phyloP scores from a whole-genome alignment of 2,113 vertebrate genomes.

The Pampusana beccarii region DNA sequence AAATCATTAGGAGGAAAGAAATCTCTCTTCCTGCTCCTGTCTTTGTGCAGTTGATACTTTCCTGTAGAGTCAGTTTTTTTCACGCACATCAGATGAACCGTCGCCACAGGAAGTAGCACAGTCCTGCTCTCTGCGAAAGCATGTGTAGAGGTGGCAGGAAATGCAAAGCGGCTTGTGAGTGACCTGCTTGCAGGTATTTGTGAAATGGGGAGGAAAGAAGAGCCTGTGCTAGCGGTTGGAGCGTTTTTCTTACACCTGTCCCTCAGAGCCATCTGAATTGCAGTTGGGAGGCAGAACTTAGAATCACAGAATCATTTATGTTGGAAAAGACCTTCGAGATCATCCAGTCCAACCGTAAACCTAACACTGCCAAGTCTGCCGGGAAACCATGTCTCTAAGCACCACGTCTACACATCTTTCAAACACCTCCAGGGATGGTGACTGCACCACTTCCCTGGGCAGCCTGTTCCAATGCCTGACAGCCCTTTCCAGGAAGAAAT shows the following conservation, averaged over 20 bases:
- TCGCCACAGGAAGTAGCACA: neutral
- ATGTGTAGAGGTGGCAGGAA: neutral
- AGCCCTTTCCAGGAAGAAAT: neutral
- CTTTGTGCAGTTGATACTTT: neutral
- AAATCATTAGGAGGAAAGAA: neutral
- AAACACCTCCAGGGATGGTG: neutral
- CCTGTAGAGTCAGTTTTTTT: neutral
- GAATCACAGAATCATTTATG: neutral
- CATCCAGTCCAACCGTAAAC: fast-evolving
- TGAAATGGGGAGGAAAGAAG: neutral
- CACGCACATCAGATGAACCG: fast-evolving
- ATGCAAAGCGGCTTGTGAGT: fast-evolving
- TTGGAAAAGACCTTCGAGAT: neutral
- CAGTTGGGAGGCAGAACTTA: neutral
- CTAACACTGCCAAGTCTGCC: neutral
- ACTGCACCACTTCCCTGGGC: neutral
- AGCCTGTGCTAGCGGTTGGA: neutral
- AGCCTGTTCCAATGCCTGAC: neutral
- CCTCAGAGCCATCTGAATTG: neutral
- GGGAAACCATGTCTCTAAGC: neutral
- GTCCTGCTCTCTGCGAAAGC: neutral
- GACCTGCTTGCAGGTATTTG: neutral
- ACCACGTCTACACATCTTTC: fast-evolving
- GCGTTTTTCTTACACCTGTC: neutral
- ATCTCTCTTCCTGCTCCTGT: neutral